Evolutionary conservation across 1,140 invertebrate genomes (phyloP).

Genomic region (Subanguina moxae): DNA sequence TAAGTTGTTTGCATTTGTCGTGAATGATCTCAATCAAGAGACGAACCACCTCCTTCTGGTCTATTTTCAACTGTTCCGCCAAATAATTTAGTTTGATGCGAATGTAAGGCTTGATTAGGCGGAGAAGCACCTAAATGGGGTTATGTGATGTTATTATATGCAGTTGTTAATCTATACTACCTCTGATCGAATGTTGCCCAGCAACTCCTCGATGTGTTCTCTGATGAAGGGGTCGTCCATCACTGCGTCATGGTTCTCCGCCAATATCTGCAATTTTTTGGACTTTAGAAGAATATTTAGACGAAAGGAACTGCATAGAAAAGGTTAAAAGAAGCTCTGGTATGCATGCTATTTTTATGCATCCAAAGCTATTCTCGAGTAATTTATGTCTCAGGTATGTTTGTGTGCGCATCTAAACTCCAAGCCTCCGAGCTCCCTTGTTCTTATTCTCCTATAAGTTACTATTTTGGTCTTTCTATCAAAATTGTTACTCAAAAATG

Average conservation of each 20-base stretch:
- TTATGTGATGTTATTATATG: conserved; percentile 13
- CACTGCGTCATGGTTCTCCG: conserved; percentile 88
- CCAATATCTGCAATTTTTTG: conserved; percentile 68
- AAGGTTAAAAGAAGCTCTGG: too few species aligned
- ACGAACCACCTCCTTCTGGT: conserved; percentile 89
- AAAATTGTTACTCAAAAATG: too few species aligned
- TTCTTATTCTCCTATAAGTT: too few species aligned
- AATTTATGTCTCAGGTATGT: too few species aligned
- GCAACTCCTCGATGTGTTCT: conserved; percentile 95
- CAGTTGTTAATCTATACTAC: too few species aligned
- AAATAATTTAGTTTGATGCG: conserved; percentile 96
- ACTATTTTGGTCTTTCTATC: too few species aligned
- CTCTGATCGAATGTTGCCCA: conserved; percentile 88
- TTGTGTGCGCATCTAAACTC: too few species aligned
- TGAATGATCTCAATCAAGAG: conserved; percentile 96
- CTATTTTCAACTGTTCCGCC: conserved; percentile 92
- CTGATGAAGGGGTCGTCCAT: conserved; percentile 99
- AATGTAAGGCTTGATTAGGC: conserved; percentile 95
- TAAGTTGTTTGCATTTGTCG: conserved; percentile 71
- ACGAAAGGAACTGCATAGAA: too few species aligned
- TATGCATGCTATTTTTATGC: too few species aligned
- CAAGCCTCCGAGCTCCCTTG: too few species aligned
- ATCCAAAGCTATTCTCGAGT: too few species aligned
- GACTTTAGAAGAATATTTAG: too few species aligned
- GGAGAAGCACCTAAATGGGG: conserved; percentile 74